A percentile compares a stretch with the other conserved stretches of the same genome.
phyloP scores from a whole-genome alignment of 2,797 vertebrate species.

The Cygnus olor region DNA sequence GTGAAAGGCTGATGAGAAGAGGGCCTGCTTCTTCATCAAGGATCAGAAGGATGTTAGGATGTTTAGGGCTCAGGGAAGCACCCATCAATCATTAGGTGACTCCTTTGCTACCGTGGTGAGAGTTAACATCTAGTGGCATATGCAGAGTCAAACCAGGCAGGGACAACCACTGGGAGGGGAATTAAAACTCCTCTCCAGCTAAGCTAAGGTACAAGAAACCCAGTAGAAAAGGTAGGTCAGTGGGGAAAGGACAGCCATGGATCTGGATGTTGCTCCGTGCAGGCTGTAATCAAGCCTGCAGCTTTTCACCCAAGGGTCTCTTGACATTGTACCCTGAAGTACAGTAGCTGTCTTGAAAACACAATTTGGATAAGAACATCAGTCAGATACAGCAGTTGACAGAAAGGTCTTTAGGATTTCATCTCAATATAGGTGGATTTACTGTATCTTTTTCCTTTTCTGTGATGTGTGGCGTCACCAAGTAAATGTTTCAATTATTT shows the following conservation, averaged over 20 bases:
- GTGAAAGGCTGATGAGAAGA: background rate
- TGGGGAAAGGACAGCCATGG: background rate
- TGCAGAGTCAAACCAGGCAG: background rate
- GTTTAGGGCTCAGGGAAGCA: background rate
- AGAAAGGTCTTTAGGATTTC: background rate
- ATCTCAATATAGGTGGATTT: background rate
- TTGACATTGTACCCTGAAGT: background rate
- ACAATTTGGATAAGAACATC: background rate
- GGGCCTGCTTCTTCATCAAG: background rate
- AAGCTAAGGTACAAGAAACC: background rate
- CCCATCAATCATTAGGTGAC: background rate
- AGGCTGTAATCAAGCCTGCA: accelerated
- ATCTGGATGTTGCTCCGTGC: background rate
- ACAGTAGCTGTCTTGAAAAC: background rate
- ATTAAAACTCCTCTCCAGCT: background rate
- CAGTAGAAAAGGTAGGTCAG: background rate
- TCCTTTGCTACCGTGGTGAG: background rate
- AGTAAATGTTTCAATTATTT: background rate
- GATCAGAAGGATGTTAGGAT: background rate
- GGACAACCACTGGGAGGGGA: background rate
- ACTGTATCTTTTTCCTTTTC: background rate
- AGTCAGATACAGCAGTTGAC: accelerated
- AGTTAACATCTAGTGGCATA: background rate
- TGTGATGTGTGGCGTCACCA: background rate
- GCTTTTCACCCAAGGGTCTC: background rate